Evolutionary conservation across 2,113 vertebrate species (phyloP), one percentile per base, ranked within the genome.

Genomic region (Typhlomys cinereus): DNA sequence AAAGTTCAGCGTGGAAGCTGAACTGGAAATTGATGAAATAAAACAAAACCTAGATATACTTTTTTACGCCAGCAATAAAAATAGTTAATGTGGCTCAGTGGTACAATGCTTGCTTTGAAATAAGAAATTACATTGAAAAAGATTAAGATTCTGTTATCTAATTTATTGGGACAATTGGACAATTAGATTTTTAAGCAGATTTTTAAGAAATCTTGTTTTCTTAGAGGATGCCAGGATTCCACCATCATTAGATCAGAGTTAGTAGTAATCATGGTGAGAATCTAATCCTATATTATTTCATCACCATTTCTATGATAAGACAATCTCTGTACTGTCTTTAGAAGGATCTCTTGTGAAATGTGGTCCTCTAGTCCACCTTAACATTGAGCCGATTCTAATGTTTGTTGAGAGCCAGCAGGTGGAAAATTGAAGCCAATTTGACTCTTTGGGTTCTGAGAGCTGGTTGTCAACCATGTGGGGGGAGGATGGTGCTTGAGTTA

Each of bases 1-100:
- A 87, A 82, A 93, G 39, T 36, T 96, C 91, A 91, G 59, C 5
- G 8, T 93, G 39, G 7, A 95, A 94, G 54, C 85, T 71, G 39
- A 85, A n/a, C 5, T 76, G 50, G 25, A 78, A 91, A 87, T 70
- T 52, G 74, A 64, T 15, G 46, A 70, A 59, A 70, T 2, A 36
- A 69, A 67, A 79, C 4, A 34, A 85, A 85, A 82, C 18, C 7
- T 70, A 23, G 0, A 57, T n/a, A 39, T 41, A 4, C 6, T 73
- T 17, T 44, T 96, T 89, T 82, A 78, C 81, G 66, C n/a, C 7
- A 81, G 69, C 23, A 23, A 62, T 11, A 80, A n/a, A 85, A 78
- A 64, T 34, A 64, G 29, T 52, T 62, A 73, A 59, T 46, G 31
- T 44, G 14, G 52, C 39, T 57, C 20, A n/a, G 23, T 57, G n/a